A percentile compares a stretch with the other conserved stretches of the same genome.
These are phyloP conservation scores for Pseudomyrmex sp. DNA, from an alignment of 1,140 invertebrate species.

Conservation along the genomic window DNA sequence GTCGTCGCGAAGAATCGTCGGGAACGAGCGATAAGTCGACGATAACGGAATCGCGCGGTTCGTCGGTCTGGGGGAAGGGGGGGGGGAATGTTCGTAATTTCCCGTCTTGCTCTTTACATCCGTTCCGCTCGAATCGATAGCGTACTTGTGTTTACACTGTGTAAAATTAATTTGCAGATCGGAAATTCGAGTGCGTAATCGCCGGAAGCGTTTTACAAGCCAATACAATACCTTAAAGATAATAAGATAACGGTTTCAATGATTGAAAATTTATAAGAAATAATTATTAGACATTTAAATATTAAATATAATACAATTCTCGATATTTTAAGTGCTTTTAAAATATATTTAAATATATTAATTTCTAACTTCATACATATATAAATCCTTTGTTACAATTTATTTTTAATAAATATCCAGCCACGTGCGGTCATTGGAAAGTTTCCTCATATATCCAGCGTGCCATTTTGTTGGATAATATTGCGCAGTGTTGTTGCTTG, in stretches of 20 bases:
- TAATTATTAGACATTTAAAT: no score
- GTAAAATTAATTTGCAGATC: background rate
- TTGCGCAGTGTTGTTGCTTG: no score
- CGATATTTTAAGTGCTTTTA: no score
- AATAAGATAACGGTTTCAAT: no score
- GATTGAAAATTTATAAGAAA: no score
- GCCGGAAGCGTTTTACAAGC: background rate
- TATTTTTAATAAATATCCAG: no score
- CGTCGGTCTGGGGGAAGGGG: background rate
- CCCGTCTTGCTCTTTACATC: background rate
- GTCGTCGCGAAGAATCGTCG: background rate
- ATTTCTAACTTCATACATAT: no score
- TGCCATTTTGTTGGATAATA: background rate
- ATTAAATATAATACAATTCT: no score
- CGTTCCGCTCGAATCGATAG: conserved; percentile 45
- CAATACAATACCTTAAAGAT: background rate
- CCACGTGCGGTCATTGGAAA: no score
- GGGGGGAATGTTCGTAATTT: background rate
- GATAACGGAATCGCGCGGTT: conserved; percentile 27
- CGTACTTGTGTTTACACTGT: conserved; percentile 1
- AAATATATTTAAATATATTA: no score
- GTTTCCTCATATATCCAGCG: background rate
- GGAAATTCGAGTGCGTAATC: conserved; percentile 29
- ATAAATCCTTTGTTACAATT: no score
- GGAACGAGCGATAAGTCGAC: conserved; percentile 8